Percentiles rank a stretch among this genome's conserved stretches.
Conservation (phyloP, 2,797 vertebrate genomes). For the Sylvia borin region DNA sequence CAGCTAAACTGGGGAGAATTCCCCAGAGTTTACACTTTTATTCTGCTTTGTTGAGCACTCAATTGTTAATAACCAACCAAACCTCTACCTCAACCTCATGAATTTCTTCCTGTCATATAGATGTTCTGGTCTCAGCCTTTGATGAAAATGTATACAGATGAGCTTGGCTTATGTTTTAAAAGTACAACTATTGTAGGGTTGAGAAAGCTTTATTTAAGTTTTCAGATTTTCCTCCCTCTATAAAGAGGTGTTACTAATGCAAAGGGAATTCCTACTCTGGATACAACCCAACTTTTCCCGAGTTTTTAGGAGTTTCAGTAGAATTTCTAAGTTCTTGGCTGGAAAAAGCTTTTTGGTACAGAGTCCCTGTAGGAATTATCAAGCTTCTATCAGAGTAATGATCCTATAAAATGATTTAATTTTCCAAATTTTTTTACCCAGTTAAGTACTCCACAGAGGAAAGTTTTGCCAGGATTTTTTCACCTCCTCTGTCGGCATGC, state of each 20-base stretch:
- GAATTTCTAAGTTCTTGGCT: not conserved
- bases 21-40: not conserved
- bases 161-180: not conserved
- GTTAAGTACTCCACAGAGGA: not conserved
- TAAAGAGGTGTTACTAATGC: not conserved
- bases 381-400: not conserved
- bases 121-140: not conserved
- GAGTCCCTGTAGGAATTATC: not conserved
- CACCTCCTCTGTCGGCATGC: not conserved
- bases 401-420: not conserved
- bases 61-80: not conserved
- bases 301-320: not conserved
- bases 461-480: not conserved
- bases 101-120: not conserved
- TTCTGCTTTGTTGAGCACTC: not conserved
- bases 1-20: not conserved
- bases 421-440: not conserved
- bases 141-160: not conserved
- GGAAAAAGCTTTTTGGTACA: not conserved
- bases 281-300: not conserved
- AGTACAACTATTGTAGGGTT: not conserved
- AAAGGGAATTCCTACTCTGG: not conserved
- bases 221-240: not conserved
- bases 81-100: not conserved
- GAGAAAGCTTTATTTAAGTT: not conserved